These are phyloP conservation scores for Dolichopus griseipennis DNA, from an alignment of 2,888 invertebrate species.

Conservation along the genomic window DNA sequence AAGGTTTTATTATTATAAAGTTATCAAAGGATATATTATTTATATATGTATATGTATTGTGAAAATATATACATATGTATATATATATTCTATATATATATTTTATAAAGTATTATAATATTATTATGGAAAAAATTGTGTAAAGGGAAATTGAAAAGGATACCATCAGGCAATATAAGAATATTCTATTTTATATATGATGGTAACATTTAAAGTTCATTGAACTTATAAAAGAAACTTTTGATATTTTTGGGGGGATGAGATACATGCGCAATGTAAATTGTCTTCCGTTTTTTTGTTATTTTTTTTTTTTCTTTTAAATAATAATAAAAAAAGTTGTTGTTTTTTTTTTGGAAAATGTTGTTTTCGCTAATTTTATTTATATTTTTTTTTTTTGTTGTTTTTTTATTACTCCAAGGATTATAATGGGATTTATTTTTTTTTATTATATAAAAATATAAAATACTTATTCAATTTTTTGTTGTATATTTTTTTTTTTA, in stretches of 20 bases:
- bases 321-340: background rate
- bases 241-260: background rate
- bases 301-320: too few species aligned
- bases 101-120: too few species aligned
- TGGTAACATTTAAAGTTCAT: background rate
- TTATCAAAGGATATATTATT: background rate
- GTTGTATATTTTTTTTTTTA: background rate
- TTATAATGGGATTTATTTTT: background rate
- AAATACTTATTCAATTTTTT: background rate
- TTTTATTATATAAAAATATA: background rate
- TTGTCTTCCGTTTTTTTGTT: background rate
- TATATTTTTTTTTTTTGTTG: too few species aligned
- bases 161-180: background rate
- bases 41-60: too few species aligned
- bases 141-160: conserved; percentile 4
- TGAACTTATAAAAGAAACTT: background rate
- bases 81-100: too few species aligned
- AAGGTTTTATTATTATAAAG: background rate
- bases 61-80: too few species aligned
- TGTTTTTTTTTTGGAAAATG: too few species aligned
- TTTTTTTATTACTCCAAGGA: conserved; percentile 2
- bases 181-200: background rate
- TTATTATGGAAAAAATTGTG: too few species aligned
- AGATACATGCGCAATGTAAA: conserved; percentile 1
- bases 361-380: background rate